Percentiles rank a stretch among this genome's conserved stretches.
These are phyloP conservation scores for Cotesia typhae DNA, from an alignment of 1,140 invertebrate genomes.

Conservation along the genomic window DNA sequence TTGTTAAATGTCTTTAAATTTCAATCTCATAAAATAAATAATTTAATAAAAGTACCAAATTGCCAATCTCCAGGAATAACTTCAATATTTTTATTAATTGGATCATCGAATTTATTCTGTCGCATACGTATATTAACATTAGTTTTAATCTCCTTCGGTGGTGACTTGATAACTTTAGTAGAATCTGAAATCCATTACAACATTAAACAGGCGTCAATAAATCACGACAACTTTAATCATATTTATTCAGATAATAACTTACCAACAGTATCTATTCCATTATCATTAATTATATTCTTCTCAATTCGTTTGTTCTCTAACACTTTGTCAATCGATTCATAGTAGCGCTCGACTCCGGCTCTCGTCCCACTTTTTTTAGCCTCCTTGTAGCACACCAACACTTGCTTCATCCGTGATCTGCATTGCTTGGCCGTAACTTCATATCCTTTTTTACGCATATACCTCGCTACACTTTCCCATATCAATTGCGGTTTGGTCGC, in stretches of 20 bases:
- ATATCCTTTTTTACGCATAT: slow-evolving; percentile 64
- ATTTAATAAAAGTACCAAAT: slow-evolving; percentile 40
- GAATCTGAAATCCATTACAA: slow-evolving; percentile 49
- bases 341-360: slow-evolving; percentile 61
- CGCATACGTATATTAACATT: slow-evolving; percentile 62
- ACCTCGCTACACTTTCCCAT: slow-evolving; percentile 62
- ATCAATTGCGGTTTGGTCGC: slow-evolving; percentile 57
- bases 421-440: slow-evolving; percentile 61
- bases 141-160: slow-evolving; percentile 61
- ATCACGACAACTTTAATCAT: background rate
- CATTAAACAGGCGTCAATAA: background rate
- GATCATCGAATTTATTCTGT: slow-evolving; percentile 53
- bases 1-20: background rate
- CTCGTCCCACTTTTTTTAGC: slow-evolving; percentile 57
- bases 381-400: slow-evolving; percentile 62
- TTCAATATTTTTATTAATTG: slow-evolving; percentile 55
- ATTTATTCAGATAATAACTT: slow-evolving; percentile 35
- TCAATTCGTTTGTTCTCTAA: slow-evolving; percentile 47
- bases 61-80: slow-evolving; percentile 59
- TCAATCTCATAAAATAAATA: slow-evolving; percentile 16
- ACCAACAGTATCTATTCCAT: slow-evolving; percentile 60
- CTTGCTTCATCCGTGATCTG: slow-evolving; percentile 62
- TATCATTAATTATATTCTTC: slow-evolving; percentile 43
- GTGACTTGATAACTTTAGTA: slow-evolving; percentile 50
- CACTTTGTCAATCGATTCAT: slow-evolving; percentile 60